Conservation (phyloP, 2,888 invertebrate genomes). For the Lordiphosa andalusiaca region DNA sequence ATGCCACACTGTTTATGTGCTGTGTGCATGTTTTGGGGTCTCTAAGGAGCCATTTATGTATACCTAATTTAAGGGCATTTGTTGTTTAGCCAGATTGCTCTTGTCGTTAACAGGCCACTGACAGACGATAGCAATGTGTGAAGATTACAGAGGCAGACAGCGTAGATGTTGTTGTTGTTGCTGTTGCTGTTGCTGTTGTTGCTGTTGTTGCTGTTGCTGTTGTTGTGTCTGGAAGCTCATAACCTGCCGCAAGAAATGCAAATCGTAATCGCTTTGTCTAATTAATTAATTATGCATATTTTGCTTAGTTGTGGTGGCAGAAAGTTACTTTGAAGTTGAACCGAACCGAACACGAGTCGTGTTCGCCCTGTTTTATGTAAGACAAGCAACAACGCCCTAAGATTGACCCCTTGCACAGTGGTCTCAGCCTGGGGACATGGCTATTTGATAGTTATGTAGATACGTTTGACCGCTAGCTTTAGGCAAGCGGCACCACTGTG, state of each 20-base stretch:
- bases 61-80: constrained; percentile 58
- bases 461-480: constrained; percentile 7
- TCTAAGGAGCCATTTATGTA: constrained; percentile 49
- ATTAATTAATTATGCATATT: constrained; percentile 71
- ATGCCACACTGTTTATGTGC: constrained; percentile 49
- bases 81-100: constrained; percentile 36
- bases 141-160: constrained; percentile 32
- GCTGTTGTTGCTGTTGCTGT: no score
- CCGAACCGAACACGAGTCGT: constrained; percentile 51
- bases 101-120: constrained; percentile 16
- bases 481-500: constrained; percentile 18
- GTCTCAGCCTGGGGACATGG: no score
- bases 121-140: constrained; percentile 34
- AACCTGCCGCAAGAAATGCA: constrained; percentile 44
- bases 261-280: constrained; percentile 36
- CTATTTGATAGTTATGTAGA: no score
- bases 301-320: constrained; percentile 52
- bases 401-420: constrained; percentile 13
- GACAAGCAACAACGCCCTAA: constrained; percentile 63
- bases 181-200: no score
- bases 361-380: constrained; percentile 59
- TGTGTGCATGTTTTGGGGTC: constrained; percentile 33
- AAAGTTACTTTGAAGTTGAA: constrained; percentile 53
- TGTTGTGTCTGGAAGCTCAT: constrained; percentile 6
- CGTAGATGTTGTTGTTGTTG: constrained; percentile 8